A percentile compares a stretch with the other conserved stretches of the same genome.
Conservation (phyloP, 2,113 vertebrate genomes). For the Colistium nudipinnis region DNA sequence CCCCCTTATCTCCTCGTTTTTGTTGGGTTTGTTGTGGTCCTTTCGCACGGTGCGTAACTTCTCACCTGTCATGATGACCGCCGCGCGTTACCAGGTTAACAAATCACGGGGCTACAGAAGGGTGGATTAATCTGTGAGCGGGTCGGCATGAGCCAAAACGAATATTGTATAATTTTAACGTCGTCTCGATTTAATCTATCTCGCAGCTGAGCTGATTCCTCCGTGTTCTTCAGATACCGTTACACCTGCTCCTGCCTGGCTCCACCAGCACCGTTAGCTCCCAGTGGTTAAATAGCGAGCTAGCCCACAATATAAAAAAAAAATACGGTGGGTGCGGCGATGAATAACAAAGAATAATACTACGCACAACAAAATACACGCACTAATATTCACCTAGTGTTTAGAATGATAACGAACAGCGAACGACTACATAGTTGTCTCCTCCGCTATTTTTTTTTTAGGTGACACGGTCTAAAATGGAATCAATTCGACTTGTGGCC, state of each 20-base stretch:
- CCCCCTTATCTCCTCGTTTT: slow-evolving; percentile 86
- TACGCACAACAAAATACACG: slow-evolving; percentile 42
- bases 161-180: neutral
- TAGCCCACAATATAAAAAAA: slow-evolving; percentile 49
- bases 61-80: slow-evolving; percentile 88
- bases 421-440: slow-evolving; percentile 60
- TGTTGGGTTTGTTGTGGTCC: slow-evolving; percentile 87
- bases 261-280: slow-evolving; percentile 25
- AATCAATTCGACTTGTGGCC: slow-evolving; percentile 56
- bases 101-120: neutral
- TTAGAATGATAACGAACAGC: neutral
- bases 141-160: slow-evolving; percentile 10
- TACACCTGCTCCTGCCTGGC: slow-evolving; percentile 39
- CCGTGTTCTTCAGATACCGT: slow-evolving; percentile 8
- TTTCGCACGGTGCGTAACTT: slow-evolving; percentile 90
- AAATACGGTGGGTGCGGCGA: slow-evolving; percentile 66
- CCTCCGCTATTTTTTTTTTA: neutral
- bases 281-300: slow-evolving; percentile 29
- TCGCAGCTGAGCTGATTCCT: neutral
- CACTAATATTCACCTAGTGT: slow-evolving; percentile 32
- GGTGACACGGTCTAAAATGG: neutral
- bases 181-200: neutral
- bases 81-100: slow-evolving; percentile 3
- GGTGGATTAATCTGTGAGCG: neutral
- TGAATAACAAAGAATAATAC: slow-evolving; percentile 53